Evolutionary conservation across 2,797 vertebrate species (phyloP), one percentile per base, ranked within the genome.

Genomic region (Sebastes melanostomus): DNA sequence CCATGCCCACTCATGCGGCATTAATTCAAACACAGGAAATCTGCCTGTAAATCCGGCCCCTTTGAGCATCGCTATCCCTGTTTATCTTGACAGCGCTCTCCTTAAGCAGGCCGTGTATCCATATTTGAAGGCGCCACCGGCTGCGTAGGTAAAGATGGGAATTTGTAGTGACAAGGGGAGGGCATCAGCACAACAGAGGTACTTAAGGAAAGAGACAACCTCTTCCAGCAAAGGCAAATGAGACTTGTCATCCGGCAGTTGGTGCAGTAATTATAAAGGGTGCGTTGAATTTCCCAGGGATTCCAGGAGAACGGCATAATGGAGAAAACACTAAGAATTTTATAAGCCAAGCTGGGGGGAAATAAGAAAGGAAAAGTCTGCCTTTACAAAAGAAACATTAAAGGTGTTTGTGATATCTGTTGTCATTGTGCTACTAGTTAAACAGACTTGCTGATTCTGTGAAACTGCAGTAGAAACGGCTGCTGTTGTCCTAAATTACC

Each of bases 231-330:
- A 84, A 93, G 90, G 85, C 86, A 94, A 94, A 95, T 91, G 87
- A 94, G 92, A 80, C 92, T 91, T 95, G 93, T 94, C 94, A 96
- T 92, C 80, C 85, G 91, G 92, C 94, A 95, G 93, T 96, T 95
- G 94, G 94, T 88, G 92, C 86, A 86, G 88, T 95, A 94, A 95
- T 94, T 93, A 94, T 91, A 90, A 93, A 94, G 91, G 91, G 83
- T 87, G 92, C 72, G 72, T 84, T 86, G 89, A 91, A 91, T 92
- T 92, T 93, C 90, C 92, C 80, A 80, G 93, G 93, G 93, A 95
- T 77, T 91, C 77, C 74, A 86, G 86, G 89, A 93, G 88, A 92
- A 86, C 59, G 83, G 86, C 93, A 89, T 92, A 92, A 94, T 90
- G 93, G 92, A 92, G 85, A 60, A 80, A 85, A 81, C 89, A 88